phyloP scores from a whole-genome alignment of 37 sponge, comb jelly and placozoan genomes.

The Eunapius fragilis region DNA sequence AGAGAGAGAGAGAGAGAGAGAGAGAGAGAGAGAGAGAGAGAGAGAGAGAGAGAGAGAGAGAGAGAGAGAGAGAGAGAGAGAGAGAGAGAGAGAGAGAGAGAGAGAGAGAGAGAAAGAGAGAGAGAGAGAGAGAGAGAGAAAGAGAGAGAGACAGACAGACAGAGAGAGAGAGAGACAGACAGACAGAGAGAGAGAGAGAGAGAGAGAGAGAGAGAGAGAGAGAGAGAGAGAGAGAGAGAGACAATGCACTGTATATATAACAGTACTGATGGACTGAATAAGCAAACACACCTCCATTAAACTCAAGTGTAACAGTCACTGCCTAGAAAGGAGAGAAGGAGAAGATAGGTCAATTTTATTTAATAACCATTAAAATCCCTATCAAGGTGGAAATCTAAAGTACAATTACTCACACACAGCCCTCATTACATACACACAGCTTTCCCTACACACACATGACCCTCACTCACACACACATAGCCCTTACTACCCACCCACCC shows the following conservation, averaged over 20 bases:
- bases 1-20: not conserved
- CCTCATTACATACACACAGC: no score
- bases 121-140: conserved; percentile 49
- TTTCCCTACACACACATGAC: no score
- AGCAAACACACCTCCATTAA: not conserved
- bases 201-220: conserved; percentile 56
- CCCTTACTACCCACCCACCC: no score
- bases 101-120: conserved; percentile 47
- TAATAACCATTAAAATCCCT: no score
- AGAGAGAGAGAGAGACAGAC: conserved; percentile 49
- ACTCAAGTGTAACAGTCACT: not conserved
- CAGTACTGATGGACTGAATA: not conserved
- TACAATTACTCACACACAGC: no score
- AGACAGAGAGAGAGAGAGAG: conserved; percentile 55
- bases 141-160: conserved; percentile 49
- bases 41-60: conserved; percentile 26
- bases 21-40: conserved; percentile 48
- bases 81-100: conserved; percentile 27
- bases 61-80: conserved; percentile 47
- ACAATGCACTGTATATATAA: not conserved
- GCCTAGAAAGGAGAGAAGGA: not conserved
- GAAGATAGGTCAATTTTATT: no score
- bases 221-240: conserved; percentile 43
- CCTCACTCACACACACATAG: no score
- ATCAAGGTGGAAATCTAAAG: no score